Evolutionary conservation across 1,140 invertebrate species (phyloP), one percentile per base, ranked within the genome.

Genomic region (Trissolcus basalis): DNA sequence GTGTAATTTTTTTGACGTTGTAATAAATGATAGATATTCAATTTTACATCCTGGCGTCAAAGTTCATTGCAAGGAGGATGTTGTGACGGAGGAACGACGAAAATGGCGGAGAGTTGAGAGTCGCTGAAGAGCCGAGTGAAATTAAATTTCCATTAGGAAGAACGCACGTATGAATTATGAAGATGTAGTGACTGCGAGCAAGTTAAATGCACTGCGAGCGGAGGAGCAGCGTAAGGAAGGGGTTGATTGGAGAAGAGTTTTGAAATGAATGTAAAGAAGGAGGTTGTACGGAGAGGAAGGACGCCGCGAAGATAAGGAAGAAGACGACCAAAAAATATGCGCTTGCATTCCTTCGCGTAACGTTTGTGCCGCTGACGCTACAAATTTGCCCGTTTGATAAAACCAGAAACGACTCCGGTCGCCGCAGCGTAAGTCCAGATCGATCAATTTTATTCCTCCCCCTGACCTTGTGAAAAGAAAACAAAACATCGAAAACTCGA

Each of bases 131-230:
- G 80, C 79, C 69, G 68, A 65, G 72, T 77, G 71, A 84, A 84
- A 82, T 84, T 83, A 83, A 83, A 83, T 83, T 81, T 82, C 81
- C 82, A 83, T 83, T 85, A 83, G 69, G 76, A 72, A 59, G 74
- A 76, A 63, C 43, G 12, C 43, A 44, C 70, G 78, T 77, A 78
- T 81, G 76, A 82, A 82, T 84, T 83, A 83, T 82, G 81, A 80
- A 83, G 80, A 83, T 53, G 67, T 68, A 78, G 69, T 50, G 61
- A 60, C 65, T 51, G 75, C 43, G 61, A 58, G 56, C 55, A 59
- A 64, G 70, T 65, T 69, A 60, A 65, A 73, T 64, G 64, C 60
- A 71, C 47, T 61, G 35, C 45, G 51, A 74, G 49, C 35, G 39
- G 51, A 27, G 56, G 70, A 9, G 65, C 10, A 41, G 54, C 55